Percentiles rank a stretch among this genome's conserved stretches.
Conservation (phyloP, 1,140 invertebrate species). For the Oryctes rhinoceros region DNA sequence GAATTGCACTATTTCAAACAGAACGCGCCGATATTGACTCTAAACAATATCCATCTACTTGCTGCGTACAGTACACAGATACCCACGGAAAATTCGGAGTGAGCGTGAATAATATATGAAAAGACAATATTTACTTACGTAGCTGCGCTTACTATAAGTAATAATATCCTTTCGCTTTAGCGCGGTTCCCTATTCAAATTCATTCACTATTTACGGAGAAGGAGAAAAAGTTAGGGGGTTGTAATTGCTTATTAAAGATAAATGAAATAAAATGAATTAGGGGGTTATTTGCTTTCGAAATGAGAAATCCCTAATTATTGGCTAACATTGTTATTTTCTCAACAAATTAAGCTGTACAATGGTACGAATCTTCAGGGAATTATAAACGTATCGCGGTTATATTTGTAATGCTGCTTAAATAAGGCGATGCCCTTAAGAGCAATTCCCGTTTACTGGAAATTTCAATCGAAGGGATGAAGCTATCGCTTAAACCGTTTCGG, state of each 20-base stretch:
- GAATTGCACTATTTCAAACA: neutral
- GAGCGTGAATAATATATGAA: constrained; percentile 10
- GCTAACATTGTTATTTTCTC: neutral
- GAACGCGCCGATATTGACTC: neutral
- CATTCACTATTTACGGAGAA: constrained; percentile 2
- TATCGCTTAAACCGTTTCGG: too few species aligned
- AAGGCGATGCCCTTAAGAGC: neutral
- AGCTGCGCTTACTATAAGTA: constrained; percentile 13
- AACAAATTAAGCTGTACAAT: neutral
- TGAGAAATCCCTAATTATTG: constrained; percentile 7
- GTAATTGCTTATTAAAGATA: constrained; percentile 34
- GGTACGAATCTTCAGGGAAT: neutral
- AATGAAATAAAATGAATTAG: constrained; percentile 12
- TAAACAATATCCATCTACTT: neutral
- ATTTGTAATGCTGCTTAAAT: neutral
- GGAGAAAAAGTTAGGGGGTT: neutral
- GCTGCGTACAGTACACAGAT: neutral
- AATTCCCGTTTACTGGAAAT: neutral
- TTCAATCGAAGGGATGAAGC: too few species aligned
- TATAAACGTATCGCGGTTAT: neutral
- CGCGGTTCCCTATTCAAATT: neutral
- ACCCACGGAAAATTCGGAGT: neutral
- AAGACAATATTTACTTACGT: constrained; percentile 25
- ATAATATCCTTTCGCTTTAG: constrained; percentile 24
- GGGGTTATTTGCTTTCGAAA: constrained; percentile 16